phyloP scores from a whole-genome alignment of 1,140 invertebrate species.

The Sinella curviseta region DNA sequence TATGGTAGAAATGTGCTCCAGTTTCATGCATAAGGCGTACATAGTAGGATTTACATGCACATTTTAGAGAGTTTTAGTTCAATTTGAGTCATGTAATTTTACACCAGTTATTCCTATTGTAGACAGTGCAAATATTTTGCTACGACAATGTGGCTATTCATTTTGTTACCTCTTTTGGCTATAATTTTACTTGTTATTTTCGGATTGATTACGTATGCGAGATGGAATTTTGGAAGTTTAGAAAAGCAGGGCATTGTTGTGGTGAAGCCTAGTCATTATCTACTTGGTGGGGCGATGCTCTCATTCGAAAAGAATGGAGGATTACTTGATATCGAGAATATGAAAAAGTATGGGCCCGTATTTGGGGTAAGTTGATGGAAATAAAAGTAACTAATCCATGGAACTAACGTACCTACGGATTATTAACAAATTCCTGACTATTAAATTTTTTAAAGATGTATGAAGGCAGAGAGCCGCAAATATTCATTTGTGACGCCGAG shows the following conservation, averaged over 20 bases:
- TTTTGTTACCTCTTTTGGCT: background rate
- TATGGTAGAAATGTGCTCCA: too few relatives aligned
- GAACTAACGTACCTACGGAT: background rate
- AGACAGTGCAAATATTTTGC: too few relatives aligned
- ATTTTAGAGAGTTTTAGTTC: too few relatives aligned
- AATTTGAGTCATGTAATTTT: too few relatives aligned
- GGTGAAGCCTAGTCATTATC: background rate
- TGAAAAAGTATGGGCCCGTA: background rate
- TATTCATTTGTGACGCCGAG: too few relatives aligned
- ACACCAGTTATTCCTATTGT: too few relatives aligned
- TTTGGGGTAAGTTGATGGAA: background rate
- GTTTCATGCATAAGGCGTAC: too few relatives aligned
- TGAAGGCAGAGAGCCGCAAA: constrained; percentile 12
- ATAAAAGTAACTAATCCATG: background rate
- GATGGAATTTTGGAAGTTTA: constrained; percentile 29
- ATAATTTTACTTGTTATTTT: background rate
- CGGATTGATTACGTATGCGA: too few relatives aligned
- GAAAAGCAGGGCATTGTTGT: constrained; percentile 29
- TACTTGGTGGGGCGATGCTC: background rate
- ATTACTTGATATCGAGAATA: background rate
- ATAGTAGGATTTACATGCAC: too few relatives aligned
- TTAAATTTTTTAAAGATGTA: background rate
- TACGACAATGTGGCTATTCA: too few relatives aligned
- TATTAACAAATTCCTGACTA: background rate
- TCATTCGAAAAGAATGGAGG: background rate